Evolutionary conservation across 2,797 vertebrate genomes (phyloP).

Genomic region (Mastacembelus armatus): DNA sequence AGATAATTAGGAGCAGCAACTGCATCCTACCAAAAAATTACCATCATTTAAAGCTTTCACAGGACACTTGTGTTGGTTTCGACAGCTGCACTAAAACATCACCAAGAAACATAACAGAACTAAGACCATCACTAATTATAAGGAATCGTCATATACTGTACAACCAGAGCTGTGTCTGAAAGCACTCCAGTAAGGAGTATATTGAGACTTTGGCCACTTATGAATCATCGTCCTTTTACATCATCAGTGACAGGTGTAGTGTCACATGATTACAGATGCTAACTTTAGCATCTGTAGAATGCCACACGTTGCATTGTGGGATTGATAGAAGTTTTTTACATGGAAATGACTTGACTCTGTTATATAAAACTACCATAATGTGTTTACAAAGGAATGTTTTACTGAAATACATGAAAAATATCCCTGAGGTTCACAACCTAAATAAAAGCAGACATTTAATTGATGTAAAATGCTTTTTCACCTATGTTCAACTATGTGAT

Average conservation of each 20-base stretch:
- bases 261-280: background rate
- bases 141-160: background rate
- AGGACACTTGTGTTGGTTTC: background rate
- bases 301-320: background rate
- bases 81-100: background rate
- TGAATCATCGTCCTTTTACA: background rate
- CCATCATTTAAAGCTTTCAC: background rate
- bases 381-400: no score
- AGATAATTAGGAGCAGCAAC: background rate
- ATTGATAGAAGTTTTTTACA: background rate
- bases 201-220: background rate
- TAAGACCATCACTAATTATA: background rate
- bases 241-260: background rate
- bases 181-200: no score
- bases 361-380: no score
- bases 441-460: no score
- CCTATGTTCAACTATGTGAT: no score
- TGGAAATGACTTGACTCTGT: no score
- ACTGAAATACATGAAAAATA: no score
- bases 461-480: no score
- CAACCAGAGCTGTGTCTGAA: background rate
- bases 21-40: background rate
- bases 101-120: background rate
- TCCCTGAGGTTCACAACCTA: no score
- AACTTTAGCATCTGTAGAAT: background rate